Conservation (phyloP, 2,888 invertebrate species). For the Flexamia atlantica region DNA sequence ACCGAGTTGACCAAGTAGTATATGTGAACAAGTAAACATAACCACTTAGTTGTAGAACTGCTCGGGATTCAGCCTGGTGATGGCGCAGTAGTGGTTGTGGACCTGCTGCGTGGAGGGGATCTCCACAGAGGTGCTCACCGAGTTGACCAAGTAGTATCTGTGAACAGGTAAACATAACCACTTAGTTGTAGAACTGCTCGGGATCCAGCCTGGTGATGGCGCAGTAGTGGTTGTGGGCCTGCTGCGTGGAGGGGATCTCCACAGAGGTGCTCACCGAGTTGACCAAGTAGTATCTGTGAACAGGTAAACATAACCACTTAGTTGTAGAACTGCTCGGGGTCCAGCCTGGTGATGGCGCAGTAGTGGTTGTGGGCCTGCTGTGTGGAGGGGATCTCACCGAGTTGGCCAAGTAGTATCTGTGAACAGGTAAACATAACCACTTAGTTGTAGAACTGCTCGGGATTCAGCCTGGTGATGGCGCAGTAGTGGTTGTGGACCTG, state of each 20-base stretch:
- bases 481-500: slow-evolving; percentile 89
- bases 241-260: slow-evolving; percentile 76
- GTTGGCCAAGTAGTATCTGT: background rate
- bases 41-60: slow-evolving; percentile 82
- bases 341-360: slow-evolving; percentile 92
- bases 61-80: slow-evolving; percentile 88
- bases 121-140: slow-evolving; percentile 78
- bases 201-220: slow-evolving; percentile 91
- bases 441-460: slow-evolving; percentile 85
- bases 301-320: slow-evolving; percentile 77
- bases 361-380: slow-evolving; percentile 85
- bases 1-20: background rate
- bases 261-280: slow-evolving; percentile 82
- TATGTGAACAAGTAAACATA: no score
- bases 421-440: slow-evolving; percentile 79
- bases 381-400: slow-evolving; percentile 76
- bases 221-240: slow-evolving; percentile 89
- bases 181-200: slow-evolving; percentile 85
- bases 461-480: slow-evolving; percentile 91
- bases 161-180: slow-evolving; percentile 82
- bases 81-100: slow-evolving; percentile 91
- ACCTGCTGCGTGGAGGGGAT: slow-evolving; percentile 78
- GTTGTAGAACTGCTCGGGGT: slow-evolving; percentile 86
- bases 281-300: slow-evolving; percentile 87
- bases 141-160: slow-evolving; percentile 88